A percentile compares a stretch with the other conserved stretches of the same genome.
Conservation (phyloP, 1,140 invertebrate species). For the Pseudoatta argentina region DNA sequence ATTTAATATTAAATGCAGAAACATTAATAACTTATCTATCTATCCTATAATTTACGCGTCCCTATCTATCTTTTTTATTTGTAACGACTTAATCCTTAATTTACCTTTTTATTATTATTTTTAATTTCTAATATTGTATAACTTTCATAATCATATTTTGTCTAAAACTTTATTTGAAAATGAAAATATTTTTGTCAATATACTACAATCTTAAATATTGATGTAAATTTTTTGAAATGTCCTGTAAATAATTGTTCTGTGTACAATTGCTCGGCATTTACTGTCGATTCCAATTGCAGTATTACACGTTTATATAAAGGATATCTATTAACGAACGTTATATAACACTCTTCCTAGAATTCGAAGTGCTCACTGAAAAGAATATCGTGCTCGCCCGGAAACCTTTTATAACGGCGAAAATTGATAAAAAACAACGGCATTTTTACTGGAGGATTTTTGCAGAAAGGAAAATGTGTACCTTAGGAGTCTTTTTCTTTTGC, state of each 20-base stretch:
- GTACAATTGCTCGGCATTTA: background rate
- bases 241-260: background rate
- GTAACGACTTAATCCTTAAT: no score
- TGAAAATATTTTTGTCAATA: background rate
- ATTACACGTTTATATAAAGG: slow-evolving; percentile 14
- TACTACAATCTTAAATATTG: background rate
- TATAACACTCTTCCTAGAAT: slow-evolving; percentile 1
- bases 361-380: background rate
- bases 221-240: slow-evolving; percentile 8
- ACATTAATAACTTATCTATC: background rate
- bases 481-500: slow-evolving; percentile 31
- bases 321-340: slow-evolving; percentile 33
- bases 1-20: background rate
- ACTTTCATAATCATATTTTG: background rate
- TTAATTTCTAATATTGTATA: background rate
- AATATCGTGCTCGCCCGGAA: background rate
- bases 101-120: no score
- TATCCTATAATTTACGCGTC: no score
- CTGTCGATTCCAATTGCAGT: background rate
- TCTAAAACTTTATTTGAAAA: background rate
- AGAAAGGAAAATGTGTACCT: slow-evolving; percentile 45
- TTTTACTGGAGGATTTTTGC: background rate
- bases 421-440: slow-evolving; percentile 51
- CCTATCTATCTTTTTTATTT: background rate
- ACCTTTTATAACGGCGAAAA: slow-evolving; percentile 16